Base-by-base conservation (phyloP, 2,797 vertebrate species). In the Sebastes ruberrimus region DNA sequence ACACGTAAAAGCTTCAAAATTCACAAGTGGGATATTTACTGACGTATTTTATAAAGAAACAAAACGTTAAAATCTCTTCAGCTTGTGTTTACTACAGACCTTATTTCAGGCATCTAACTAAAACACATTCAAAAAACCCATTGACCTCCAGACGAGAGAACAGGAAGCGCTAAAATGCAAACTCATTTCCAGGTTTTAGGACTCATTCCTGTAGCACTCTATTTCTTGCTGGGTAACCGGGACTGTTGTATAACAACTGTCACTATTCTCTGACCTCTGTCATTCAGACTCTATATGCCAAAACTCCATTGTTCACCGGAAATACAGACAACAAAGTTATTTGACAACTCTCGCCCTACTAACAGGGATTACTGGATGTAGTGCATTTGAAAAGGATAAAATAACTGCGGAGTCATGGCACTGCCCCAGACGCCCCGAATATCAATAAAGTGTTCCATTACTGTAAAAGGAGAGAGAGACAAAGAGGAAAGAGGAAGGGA, bases 381-480 rank as follows among this genome's bases (percentile, higher is more conserved):
- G 67, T 76, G 86, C 82, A 74, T 84, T 88, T 86, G 33, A 84
- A 83, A 86, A 76, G 85, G 88, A 86, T 87, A 78, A 72, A 90
- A 94, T 91, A 92, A 89, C 90, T 95, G 95, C 93, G 75, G 78
- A 94, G 94, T 96, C 95, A 95, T 90, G 64, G 87, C 91, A 84
- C 92, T 84, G 83, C 74, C 80, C 82, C 85, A 87, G 87, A 93
- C 73, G 6, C 57, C 71, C 77, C 74, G 88, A 90, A 94, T 88
- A 86, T 95, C 94, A 94, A 95, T 96, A 93, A 87, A 82, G 89
- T 92, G 90, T 93, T 93, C 87, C 90, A 92, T 94, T 95, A 95
- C 93, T 77, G 91, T 91, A 91, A 93, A 89, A 91, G 90, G 86
- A 86, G 86, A 86, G 77, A 82, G 79, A 82, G 80, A 87, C 59